Conservation (phyloP, 2,888 invertebrate species). For the Drosophila barbarae region DNA sequence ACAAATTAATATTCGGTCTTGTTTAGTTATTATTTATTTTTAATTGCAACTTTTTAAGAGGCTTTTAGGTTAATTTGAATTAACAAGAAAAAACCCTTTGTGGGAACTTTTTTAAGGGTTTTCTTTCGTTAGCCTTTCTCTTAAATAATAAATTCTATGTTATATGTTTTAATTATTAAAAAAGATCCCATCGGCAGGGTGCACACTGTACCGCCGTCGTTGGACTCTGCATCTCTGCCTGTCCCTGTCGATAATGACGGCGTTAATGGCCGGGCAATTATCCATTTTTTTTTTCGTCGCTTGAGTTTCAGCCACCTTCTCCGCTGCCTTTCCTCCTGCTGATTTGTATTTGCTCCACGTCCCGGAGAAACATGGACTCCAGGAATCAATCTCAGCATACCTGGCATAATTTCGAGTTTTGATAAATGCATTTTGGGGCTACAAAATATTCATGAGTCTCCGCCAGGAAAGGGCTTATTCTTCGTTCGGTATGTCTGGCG, state of each 20-base stretch:
- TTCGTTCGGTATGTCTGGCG: slow-evolving; percentile 9
- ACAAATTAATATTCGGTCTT: neutral
- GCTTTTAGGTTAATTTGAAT: neutral
- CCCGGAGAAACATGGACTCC: slow-evolving; percentile 2
- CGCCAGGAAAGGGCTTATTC: slow-evolving; percentile 31
- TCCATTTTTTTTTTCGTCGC: slow-evolving; percentile 5
- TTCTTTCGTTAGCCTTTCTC: neutral
- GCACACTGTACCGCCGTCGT: slow-evolving; percentile 4
- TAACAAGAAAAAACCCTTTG: neutral
- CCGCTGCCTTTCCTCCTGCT: slow-evolving; percentile 13
- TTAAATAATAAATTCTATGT: neutral
- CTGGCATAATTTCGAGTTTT: slow-evolving; percentile 38
- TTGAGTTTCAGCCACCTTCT: slow-evolving; percentile 19
- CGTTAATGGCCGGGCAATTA: slow-evolving; percentile 50
- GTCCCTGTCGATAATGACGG: slow-evolving; percentile 55
- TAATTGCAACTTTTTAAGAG: neutral
- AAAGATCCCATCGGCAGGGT: neutral
- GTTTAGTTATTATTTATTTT: neutral
- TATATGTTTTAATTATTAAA: neutral
- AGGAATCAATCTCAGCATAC: slow-evolving; percentile 35
- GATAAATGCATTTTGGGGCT: slow-evolving; percentile 21
- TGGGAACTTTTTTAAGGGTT: neutral
- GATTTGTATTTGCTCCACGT: slow-evolving; percentile 51
- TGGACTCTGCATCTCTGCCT: slow-evolving; percentile 11
- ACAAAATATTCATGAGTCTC: slow-evolving; percentile 36